Percentiles rank a stretch among this genome's conserved stretches.
Conservation (phyloP, 2,113 vertebrate genomes). For the Lophotis ruficrista region DNA sequence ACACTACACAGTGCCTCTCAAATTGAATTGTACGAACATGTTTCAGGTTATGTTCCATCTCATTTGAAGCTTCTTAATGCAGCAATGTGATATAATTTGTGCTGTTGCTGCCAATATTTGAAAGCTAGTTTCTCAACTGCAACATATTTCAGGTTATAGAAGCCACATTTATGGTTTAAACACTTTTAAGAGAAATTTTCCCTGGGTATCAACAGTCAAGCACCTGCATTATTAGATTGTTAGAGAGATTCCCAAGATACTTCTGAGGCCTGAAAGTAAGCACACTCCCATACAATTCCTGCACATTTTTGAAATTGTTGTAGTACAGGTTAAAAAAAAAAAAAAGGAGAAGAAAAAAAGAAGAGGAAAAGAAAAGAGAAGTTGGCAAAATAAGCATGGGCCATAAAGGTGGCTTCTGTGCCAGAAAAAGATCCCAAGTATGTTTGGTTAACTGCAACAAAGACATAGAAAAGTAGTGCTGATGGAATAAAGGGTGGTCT, state of each 20-base stretch:
- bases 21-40: background rate
- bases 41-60: background rate
- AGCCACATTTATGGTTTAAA: background rate
- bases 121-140: background rate
- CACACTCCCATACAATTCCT: background rate
- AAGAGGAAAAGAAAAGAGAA: background rate
- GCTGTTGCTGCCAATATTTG: background rate
- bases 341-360: no score
- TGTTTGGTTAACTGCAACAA: background rate
- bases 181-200: background rate
- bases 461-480: background rate
- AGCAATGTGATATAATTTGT: background rate
- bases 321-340: background rate
- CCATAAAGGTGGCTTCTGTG: background rate
- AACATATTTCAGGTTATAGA: background rate
- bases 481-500: background rate
- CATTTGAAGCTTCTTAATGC: background rate
- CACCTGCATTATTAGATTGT: background rate
- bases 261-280: background rate
- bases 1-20: accelerated
- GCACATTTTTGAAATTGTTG: background rate
- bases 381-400: background rate
- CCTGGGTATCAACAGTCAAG: background rate
- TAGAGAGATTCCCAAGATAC: background rate
- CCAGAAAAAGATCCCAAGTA: background rate